Evolutionary conservation across 2,797 vertebrate species (phyloP), one percentile per base, ranked within the genome.

Genomic region (Danio choprae): DNA sequence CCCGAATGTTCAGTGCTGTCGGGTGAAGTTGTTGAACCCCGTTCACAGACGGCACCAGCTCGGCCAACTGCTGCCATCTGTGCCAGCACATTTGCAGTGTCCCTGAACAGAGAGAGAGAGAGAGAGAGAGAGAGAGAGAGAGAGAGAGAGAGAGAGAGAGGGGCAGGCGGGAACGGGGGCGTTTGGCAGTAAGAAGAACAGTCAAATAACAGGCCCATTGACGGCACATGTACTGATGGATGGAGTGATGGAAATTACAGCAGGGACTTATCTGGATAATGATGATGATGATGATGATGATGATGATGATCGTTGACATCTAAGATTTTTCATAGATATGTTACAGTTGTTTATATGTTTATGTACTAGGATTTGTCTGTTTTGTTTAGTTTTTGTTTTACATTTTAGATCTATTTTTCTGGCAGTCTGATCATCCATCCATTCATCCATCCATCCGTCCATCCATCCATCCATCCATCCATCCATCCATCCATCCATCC

Each of bases 61-160:
- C 20, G 73, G 81, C 85, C 83, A 86, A 84, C 56, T 79, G 70
- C 83, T 79, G 81, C 85, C 85, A 86, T 86, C 83, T 86, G 85
- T 84, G 70, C 78, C 85, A 69, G 65, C 83, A 83, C 83, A 65
- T 79, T 86, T 77, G 44, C 78, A 79, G 65, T 81, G 85, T 86
- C 79, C 78, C 85, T 64, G 81, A 73, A 74, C 78, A 73, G 68
- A 79, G 81, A 80, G 62, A 41, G 56, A 48, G 72, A 69, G 50
- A 71, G 74, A 36, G 40, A 59, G 59, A 50, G 75, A 70, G 56
- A 75, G 74, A 48, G 48, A 74, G 60, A 67, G 69, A 79, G 81
- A 56, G 60, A 74, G 81, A 74, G 60, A 43, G 41, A 12, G 73
- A 29, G 29, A 29, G 1, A 29, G 29, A 3, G 53, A 69, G 74